Base-by-base conservation (phyloP, 2,797 vertebrate genomes). In the Urophycis tenuis region DNA sequence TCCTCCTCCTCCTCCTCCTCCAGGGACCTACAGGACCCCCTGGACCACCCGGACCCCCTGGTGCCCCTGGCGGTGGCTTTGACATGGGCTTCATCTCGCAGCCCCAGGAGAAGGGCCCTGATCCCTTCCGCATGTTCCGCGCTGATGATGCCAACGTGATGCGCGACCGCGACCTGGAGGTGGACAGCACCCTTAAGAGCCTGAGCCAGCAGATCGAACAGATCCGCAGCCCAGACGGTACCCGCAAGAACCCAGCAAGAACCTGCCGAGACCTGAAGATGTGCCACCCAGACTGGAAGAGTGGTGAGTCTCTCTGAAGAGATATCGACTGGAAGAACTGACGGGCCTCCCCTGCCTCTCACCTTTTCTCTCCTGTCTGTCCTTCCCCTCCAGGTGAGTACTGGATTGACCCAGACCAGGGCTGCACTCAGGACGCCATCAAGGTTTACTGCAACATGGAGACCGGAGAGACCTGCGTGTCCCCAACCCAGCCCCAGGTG, bases 321-420 rank as follows among this genome's bases (percentile, higher is more conserved):
- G 9, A 34, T n/a, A 22, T 32, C 0, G 3, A 53, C 25, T n/a
- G 2, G 12, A 11, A 64, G 36, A 45, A 19, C 25, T 1, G 71
- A 19, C 4, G 33, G 32, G 33, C 71, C 32, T 15, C 5, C 9
- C 12, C 31, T 30, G 31, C 34, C 10, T 17, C 69, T 71, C 30
- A 53, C 19, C 11, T 64, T 31, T 64, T 31, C 15, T 31, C 72
- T 25, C 76, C 31, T 30, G 32, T 34, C 25, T 29, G 31, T 31
- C 82, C 30, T 22, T 77, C 81, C 64, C 80, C 35, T 12, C 4
- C 80, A 97, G 97, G 96, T 0, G 93, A 97, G 88, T 99, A 99
- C 94, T 99, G 95, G 95, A 99, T 99, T 45, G 97, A 99, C 90
- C 97, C 97, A 83, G 98, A 99, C 94, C 96, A 99, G 94, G 97